phyloP scores from a whole-genome alignment of 2,113 vertebrate species.

The Paradoxurus hermaphroditus region DNA sequence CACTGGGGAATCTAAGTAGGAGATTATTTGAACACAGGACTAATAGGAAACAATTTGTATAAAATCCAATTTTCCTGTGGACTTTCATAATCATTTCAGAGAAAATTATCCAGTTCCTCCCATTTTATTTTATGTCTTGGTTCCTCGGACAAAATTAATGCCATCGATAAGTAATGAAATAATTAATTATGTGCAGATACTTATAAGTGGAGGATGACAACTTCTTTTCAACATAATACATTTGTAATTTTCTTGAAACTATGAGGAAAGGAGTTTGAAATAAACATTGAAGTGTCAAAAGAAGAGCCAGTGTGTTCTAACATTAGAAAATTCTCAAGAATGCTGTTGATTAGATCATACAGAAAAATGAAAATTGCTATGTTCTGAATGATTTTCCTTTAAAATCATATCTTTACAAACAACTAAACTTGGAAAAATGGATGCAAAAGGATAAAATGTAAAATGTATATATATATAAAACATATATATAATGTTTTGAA shows the following conservation, averaged over 20 bases:
- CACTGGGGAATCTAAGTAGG: neutral
- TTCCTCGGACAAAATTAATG: neutral
- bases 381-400: neutral
- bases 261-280: neutral
- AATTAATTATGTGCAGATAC: neutral
- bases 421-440: neutral
- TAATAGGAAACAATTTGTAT: neutral
- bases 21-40: neutral
- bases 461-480: too few relatives aligned
- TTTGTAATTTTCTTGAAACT: neutral
- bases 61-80: neutral
- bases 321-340: neutral
- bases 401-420: neutral
- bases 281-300: neutral
- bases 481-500: neutral
- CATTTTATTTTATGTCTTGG: neutral
- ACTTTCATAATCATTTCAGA: neutral
- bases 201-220: neutral
- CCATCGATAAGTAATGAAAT: neutral
- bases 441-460: neutral
- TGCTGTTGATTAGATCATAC: neutral
- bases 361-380: constrained; percentile 2
- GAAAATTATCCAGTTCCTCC: neutral
- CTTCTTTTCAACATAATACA: neutral
- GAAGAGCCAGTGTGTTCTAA: neutral